Percentiles rank a stretch among this genome's conserved stretches.
phyloP scores from a whole-genome alignment of 2,888 invertebrate genomes.

The Aquatica leii region DNA sequence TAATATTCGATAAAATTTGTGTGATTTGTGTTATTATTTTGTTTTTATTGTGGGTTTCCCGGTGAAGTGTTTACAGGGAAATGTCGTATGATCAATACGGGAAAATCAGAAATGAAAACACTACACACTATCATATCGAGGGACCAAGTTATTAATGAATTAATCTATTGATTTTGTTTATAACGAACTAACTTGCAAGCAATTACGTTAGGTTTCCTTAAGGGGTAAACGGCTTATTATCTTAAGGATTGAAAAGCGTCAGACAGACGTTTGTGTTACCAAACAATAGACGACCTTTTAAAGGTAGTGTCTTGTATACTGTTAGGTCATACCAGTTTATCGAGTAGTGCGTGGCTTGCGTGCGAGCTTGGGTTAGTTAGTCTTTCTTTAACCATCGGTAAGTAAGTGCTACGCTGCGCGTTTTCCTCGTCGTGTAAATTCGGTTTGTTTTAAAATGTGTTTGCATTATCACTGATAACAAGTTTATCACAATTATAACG shows the following conservation, averaged over 20 bases:
- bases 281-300: slow-evolving; percentile 35
- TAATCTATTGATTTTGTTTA: too few relatives aligned
- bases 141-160: too few relatives aligned
- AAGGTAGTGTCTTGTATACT: slow-evolving; percentile 25
- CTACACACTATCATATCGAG: too few relatives aligned
- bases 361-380: slow-evolving; percentile 4
- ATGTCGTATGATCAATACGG: too few relatives aligned
- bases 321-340: slow-evolving; percentile 15
- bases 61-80: too few relatives aligned
- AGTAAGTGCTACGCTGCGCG: neutral
- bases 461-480: neutral
- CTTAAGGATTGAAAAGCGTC: neutral
- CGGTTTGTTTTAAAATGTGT: neutral
- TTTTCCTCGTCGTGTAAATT: neutral
- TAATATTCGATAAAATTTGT: too few relatives aligned
- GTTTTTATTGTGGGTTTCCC: too few relatives aligned
- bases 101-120: too few relatives aligned
- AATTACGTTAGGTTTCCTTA: neutral
- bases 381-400: slow-evolving; percentile 8
- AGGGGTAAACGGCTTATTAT: neutral
- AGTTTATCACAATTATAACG: neutral
- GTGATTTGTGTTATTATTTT: too few relatives aligned
- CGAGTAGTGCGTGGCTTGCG: neutral
- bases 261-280: slow-evolving; percentile 19
- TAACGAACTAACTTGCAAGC: too few relatives aligned